Percentiles rank a stretch among this genome's conserved stretches.
phyloP scores from a whole-genome alignment of 1,140 invertebrate genomes.

The Penaeus chinensis region DNA sequence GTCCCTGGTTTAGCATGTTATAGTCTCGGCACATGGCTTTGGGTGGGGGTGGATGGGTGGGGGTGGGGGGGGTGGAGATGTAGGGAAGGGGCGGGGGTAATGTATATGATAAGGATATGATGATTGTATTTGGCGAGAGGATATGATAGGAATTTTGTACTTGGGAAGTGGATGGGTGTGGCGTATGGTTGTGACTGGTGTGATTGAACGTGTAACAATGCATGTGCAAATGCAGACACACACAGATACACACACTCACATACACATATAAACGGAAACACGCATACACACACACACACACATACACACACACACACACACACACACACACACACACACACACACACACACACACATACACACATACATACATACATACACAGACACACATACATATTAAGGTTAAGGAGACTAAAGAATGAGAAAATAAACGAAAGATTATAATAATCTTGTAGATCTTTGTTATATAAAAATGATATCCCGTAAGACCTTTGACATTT shows the following conservation, averaged over 20 bases:
- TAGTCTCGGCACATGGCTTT: no score
- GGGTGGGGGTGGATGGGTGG: no score
- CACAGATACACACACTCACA: not conserved
- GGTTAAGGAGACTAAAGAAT: not conserved
- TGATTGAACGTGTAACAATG: no score
- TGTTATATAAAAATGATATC: not conserved
- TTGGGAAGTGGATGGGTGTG: no score
- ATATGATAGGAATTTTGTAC: no score
- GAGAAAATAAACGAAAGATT: not conserved
- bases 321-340: not conserved
- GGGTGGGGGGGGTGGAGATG: no score
- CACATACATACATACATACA: not conserved
- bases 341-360: not conserved
- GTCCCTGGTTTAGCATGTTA: no score
- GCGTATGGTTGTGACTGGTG: no score
- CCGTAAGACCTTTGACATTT: no score
- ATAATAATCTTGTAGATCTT: not conserved
- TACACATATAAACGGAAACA: not conserved
- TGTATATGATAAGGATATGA: no score
- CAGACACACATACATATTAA: not conserved
- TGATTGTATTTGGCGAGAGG: no score
- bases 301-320: not conserved
- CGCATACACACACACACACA: not conserved
- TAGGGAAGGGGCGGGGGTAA: no score
- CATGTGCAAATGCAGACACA: not conserved